phyloP scores from a whole-genome alignment of 1,140 invertebrate genomes.

The Mycetomoellerius zeteki region DNA sequence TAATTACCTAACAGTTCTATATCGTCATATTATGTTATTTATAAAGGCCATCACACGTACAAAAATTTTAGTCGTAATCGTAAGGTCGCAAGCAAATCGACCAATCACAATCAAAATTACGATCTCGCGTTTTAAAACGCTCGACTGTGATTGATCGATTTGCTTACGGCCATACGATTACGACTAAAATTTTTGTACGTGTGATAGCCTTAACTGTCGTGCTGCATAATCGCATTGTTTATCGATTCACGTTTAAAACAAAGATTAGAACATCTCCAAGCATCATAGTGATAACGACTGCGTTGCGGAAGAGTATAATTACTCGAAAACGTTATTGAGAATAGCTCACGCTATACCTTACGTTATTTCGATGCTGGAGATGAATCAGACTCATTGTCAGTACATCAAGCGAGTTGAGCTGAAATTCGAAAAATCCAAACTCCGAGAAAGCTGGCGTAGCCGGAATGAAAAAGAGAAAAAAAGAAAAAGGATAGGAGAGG shows the following conservation, averaged over 20 bases:
- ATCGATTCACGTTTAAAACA: conserved; percentile 70
- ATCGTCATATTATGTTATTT: conserved; percentile 6
- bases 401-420: neutral
- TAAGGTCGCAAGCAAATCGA: too few relatives aligned
- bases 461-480: conserved; percentile 23
- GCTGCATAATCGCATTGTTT: conserved; percentile 79
- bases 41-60: too few relatives aligned
- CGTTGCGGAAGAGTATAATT: conserved; percentile 38
- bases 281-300: neutral
- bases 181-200: too few relatives aligned
- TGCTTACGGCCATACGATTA: too few relatives aligned
- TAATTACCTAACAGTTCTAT: neutral
- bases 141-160: too few relatives aligned
- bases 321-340: neutral
- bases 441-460: conserved; percentile 42
- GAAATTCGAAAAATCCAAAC: conserved; percentile 39
- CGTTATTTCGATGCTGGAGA: conserved; percentile 27
- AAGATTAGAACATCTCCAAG: conserved; percentile 34
- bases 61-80: too few relatives aligned
- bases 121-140: too few relatives aligned
- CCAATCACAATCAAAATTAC: too few relatives aligned
- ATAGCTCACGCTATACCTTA: neutral
- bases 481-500: conserved; percentile 1
- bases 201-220: too few relatives aligned
- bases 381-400: conserved; percentile 63